These are phyloP conservation scores for Cremastobaeus sp. DNA, from an alignment of 2,888 invertebrate species.

Conservation along the genomic window DNA sequence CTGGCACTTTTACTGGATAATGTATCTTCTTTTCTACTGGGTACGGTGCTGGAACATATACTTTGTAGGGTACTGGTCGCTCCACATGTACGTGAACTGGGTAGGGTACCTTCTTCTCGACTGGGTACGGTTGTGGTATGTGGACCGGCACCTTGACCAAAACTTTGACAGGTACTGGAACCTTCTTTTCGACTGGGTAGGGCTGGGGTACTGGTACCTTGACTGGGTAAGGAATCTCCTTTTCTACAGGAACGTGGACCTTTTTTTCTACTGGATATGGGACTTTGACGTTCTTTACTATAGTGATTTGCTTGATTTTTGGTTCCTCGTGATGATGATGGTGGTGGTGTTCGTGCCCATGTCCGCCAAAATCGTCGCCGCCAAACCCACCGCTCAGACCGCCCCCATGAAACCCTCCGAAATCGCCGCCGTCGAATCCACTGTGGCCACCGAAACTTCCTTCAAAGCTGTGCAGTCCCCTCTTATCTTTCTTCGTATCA, in stretches of 20 bases:
- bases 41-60: constrained; percentile 75
- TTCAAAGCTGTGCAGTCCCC: constrained; percentile 82
- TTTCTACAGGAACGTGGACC: constrained; percentile 84
- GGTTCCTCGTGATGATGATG: constrained; percentile 67
- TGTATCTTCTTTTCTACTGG: constrained; percentile 83
- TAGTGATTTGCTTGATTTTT: constrained; percentile 74
- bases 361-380: constrained; percentile 57
- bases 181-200: constrained; percentile 80
- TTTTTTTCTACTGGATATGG: constrained; percentile 85
- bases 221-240: constrained; percentile 81
- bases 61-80: constrained; percentile 76
- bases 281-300: constrained; percentile 78
- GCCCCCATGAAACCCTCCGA: constrained; percentile 45
- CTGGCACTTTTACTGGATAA: constrained; percentile 84
- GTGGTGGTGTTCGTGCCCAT: constrained; percentile 16
- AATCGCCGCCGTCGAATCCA: constrained; percentile 39
- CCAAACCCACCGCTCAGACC: constrained; percentile 48
- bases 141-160: constrained; percentile 79
- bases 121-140: constrained; percentile 76
- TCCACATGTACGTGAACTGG: constrained; percentile 76
- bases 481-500: constrained; percentile 86
- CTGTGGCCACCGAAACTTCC: constrained; percentile 67
- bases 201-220: constrained; percentile 80
- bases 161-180: constrained; percentile 76
- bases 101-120: constrained; percentile 76